Percentiles rank a stretch among this genome's conserved stretches.
Conservation (phyloP, 2,888 invertebrate genomes). For the Lamellibrachia columna region DNA sequence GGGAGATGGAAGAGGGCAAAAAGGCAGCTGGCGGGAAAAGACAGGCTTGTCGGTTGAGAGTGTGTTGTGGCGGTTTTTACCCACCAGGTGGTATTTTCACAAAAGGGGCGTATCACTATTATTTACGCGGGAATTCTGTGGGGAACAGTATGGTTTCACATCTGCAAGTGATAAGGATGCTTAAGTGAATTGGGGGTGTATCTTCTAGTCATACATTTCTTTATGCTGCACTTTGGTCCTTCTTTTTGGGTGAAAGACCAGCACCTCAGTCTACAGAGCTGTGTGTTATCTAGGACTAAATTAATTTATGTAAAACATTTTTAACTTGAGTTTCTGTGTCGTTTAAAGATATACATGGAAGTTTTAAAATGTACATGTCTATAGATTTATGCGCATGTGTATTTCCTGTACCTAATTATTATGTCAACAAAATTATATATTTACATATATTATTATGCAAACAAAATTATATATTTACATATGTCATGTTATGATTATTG, state of each 20-base stretch:
- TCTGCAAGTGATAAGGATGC: background rate
- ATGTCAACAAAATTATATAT: background rate
- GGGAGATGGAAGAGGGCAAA: background rate
- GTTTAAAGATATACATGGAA: background rate
- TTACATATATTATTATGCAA: background rate
- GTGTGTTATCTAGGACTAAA: background rate
- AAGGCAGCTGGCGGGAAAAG: conserved; percentile 8
- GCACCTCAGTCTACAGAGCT: background rate
- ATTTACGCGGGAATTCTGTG: background rate
- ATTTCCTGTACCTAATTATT: background rate
- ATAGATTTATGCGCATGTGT: no score
- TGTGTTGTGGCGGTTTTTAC: background rate
- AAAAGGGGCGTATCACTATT: background rate
- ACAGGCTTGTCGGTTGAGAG: background rate
- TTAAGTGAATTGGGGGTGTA: background rate
- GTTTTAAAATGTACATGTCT: background rate
- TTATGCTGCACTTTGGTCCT: background rate
- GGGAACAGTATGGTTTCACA: background rate
- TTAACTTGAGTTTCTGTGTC: background rate
- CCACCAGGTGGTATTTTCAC: background rate
- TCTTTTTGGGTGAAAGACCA: background rate
- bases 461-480: background rate
- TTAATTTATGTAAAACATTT: background rate
- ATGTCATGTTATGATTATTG: background rate
- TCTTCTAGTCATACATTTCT: background rate